Evolutionary conservation across 2,888 invertebrate genomes (phyloP).

Genomic region (Cerceris ruficornis): DNA sequence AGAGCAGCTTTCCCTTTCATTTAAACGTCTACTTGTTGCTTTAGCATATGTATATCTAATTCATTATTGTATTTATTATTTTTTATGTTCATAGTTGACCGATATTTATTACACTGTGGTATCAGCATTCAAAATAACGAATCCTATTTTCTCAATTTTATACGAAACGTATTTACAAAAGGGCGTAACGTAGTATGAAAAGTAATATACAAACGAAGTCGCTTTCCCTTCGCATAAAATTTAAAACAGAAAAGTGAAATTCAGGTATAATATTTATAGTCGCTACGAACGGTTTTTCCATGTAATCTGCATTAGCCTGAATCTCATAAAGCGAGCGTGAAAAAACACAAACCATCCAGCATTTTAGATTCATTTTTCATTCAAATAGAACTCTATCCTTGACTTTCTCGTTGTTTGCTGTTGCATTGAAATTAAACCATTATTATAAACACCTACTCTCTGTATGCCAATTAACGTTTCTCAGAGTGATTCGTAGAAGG

Average conservation of each 20-base stretch:
- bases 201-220: neutral
- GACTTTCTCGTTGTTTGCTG: slow-evolving; percentile 6
- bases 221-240: slow-evolving; percentile 27
- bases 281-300: slow-evolving; percentile 6
- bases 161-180: neutral
- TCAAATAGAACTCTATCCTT: neutral
- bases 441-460: too few species aligned
- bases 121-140: too few species aligned
- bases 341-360: neutral
- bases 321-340: slow-evolving; percentile 1
- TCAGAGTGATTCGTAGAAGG: too few species aligned
- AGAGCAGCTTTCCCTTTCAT: too few species aligned
- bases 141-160: too few species aligned
- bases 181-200: neutral
- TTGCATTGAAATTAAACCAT: neutral
- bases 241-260: slow-evolving; percentile 29
- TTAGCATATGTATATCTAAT: too few species aligned
- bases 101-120: too few species aligned
- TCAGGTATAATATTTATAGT: slow-evolving; percentile 7
- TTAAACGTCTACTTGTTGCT: neutral
- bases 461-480: too few species aligned
- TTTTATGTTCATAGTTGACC: too few species aligned
- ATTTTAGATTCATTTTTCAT: slow-evolving; percentile 3
- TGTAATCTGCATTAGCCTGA: slow-evolving; percentile 8
- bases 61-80: too few species aligned